Base-by-base conservation (phyloP, 1,140 invertebrate species). In the Brachionus koreanus region DNA sequence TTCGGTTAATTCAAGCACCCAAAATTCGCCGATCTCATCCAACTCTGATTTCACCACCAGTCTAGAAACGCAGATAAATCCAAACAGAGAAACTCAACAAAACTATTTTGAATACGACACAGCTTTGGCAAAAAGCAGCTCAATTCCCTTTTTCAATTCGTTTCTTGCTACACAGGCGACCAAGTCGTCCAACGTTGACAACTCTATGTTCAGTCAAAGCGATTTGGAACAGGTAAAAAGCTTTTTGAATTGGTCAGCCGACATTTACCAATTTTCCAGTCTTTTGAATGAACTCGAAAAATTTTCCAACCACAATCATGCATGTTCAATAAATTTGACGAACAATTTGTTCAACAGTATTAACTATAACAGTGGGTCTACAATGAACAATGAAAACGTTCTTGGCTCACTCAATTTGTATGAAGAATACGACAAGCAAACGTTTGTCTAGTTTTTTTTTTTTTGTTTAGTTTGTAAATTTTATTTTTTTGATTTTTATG, bases 381-480 rank as follows among this genome's bases (percentile, higher is more conserved):
- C 49, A 57, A n/a, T 57, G 19, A 57, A 46, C 2, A 19, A 74
- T 25, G 25, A 46, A 4, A 74, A 74, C 12, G 46, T 74, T 46
- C 43, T 74, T 23, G 69, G 42, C 7, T 74, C 69, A 46, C 23
- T 74, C 12, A 74, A 74, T 74, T 74, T 74, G 2, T 74, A 74
- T 74, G 39, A 74, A 25, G 39, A 74, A 74, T 74, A 74, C 43
- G 69, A 74, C 43, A 74, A 49, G 42, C 69, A 74, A 74, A 74
- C 69, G 3, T 74, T 74, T 74, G 69, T 74, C 23, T 74, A 74
- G 43, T 74, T 46, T 46, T 74, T 74, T 74, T n/a, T 46, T 74
- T 19, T 65, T 65, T 65, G 25, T 65, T 74, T 5, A 74, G 12
- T 35, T 74, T 72, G 67, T 72, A 72, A 42, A 72, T 74, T 46